Evolutionary conservation across 1,140 invertebrate species (phyloP).

Genomic region (Cepaea nemoralis): DNA sequence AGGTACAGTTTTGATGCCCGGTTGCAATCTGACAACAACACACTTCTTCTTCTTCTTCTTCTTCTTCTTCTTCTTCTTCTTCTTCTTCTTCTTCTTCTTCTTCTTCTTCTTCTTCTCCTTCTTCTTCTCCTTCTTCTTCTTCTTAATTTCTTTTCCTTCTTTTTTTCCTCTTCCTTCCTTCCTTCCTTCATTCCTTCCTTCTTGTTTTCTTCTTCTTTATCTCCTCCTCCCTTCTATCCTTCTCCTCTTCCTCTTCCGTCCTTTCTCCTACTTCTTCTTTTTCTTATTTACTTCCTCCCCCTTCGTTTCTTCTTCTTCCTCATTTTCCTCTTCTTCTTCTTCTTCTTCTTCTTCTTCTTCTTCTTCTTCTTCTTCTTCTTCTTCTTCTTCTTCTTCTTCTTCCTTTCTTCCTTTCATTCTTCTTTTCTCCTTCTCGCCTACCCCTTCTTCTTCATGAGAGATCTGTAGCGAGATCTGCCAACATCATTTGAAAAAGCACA

Average conservation of each 20-base stretch:
- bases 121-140: neutral
- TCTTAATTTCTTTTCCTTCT: neutral
- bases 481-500: too few species aligned
- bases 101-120: neutral
- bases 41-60: neutral
- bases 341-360: neutral
- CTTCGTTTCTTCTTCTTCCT: neutral
- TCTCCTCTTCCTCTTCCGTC: neutral
- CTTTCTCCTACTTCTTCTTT: too few species aligned
- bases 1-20: too few species aligned
- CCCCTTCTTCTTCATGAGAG: too few species aligned
- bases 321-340: neutral
- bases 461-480: too few species aligned
- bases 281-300: neutral
- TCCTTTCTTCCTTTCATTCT: constrained; percentile 21
- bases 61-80: neutral
- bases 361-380: neutral
- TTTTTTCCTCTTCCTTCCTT: neutral
- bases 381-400: neutral
- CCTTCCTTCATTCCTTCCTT: neutral
- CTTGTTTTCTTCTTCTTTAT: neutral
- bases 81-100: neutral
- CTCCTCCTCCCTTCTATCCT: constrained; percentile 2
- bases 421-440: neutral
- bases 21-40: too few species aligned